These are phyloP conservation scores for Torymus aiolomorphi DNA, from an alignment of 2,888 invertebrate genomes.

Conservation along the genomic window DNA sequence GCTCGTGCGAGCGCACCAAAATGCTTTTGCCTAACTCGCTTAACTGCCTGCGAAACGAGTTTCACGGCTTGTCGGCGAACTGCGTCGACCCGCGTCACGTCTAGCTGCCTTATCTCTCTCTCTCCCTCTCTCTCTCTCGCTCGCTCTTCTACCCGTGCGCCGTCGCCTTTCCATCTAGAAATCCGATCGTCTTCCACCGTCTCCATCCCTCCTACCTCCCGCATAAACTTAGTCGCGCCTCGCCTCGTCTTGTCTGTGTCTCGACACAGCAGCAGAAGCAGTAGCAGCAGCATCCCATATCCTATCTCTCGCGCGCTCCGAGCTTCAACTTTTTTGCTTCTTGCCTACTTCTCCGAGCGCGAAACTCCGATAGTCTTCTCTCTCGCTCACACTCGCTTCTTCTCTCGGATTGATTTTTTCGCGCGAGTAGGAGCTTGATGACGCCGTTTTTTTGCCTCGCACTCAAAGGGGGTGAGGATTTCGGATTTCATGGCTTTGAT, in stretches of 20 bases:
- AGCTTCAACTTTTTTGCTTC: too few relatives aligned
- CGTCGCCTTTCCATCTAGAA: constrained; percentile 37
- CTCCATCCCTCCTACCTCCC: neutral
- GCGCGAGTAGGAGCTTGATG: too few relatives aligned
- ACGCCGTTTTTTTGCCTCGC: too few relatives aligned
- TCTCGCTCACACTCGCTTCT: too few relatives aligned
- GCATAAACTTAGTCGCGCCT: constrained; percentile 39
- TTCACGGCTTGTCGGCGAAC: constrained; percentile 53
- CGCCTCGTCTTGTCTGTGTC: neutral
- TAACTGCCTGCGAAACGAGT: constrained; percentile 55
- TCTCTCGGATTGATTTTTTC: too few relatives aligned
- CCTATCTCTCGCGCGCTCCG: too few relatives aligned
- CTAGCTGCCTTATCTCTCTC: constrained; percentile 7
- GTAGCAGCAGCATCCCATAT: too few relatives aligned
- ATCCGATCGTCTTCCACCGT: constrained; percentile 39
- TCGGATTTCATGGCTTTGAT: too few relatives aligned
- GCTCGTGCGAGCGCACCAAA: constrained; percentile 27
- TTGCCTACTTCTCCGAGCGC: too few relatives aligned
- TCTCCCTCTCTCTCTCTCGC: neutral
- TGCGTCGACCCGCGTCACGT: constrained; percentile 26
- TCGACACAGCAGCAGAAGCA: too few relatives aligned
- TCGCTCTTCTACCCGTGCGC: neutral
- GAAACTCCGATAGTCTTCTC: too few relatives aligned
- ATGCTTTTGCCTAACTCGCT: constrained; percentile 51
- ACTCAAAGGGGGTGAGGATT: too few relatives aligned